phyloP scores from a whole-genome alignment of 2,888 invertebrate species.

The Thereva unica region DNA sequence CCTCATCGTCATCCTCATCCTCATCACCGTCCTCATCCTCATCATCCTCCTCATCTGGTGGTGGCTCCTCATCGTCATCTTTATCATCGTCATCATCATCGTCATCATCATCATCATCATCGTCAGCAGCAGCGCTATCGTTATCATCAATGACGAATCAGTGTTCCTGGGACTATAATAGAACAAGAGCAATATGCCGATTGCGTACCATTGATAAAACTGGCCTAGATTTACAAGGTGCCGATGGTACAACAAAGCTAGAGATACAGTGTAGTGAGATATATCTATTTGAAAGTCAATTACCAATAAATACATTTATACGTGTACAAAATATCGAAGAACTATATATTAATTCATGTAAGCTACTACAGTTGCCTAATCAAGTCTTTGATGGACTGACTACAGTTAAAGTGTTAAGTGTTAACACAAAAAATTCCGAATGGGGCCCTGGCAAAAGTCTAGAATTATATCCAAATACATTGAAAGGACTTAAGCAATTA shows the following conservation, averaged over 20 bases:
- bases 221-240: slow-evolving; percentile 62
- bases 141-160: slow-evolving; percentile 51
- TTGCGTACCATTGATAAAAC: slow-evolving; percentile 73
- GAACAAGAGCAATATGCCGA: slow-evolving; percentile 67
- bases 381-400: slow-evolving; percentile 79
- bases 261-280: slow-evolving; percentile 79
- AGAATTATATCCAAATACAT: slow-evolving; percentile 72
- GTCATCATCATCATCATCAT: slow-evolving; percentile 2
- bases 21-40: not conserved
- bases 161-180: slow-evolving; percentile 60
- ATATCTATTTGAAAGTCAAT: slow-evolving; percentile 78
- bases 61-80: not conserved
- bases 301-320: slow-evolving; percentile 74
- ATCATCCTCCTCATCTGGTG: not conserved
- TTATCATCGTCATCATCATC: not conserved
- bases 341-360: slow-evolving; percentile 76
- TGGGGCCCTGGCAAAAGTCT: slow-evolving; percentile 77
- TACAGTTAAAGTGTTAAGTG: slow-evolving; percentile 68
- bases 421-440: slow-evolving; percentile 79
- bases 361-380: slow-evolving; percentile 72
- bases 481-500: slow-evolving; percentile 78
- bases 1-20: not conserved
- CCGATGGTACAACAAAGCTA: slow-evolving; percentile 74
- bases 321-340: slow-evolving; percentile 72
- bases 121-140: slow-evolving; percentile 31